Base-by-base conservation (phyloP, 2,113 vertebrate species). In the Pleuronectes platessa region DNA sequence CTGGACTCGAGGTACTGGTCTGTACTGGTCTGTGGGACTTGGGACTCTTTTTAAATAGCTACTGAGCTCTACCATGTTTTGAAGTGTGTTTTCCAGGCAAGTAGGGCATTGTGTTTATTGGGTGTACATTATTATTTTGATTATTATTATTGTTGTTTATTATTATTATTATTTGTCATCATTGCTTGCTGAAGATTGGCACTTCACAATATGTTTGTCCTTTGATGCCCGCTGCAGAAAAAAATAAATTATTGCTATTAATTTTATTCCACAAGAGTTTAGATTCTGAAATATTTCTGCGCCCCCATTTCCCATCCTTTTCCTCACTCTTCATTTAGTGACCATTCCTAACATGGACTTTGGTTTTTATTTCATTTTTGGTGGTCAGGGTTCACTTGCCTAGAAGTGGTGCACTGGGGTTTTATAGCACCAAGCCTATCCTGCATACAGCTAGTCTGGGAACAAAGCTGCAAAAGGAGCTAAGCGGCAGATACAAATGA, bases 41-140 rank as follows among this genome's bases (percentile, higher is more conserved):
- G 69, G 80, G 80, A 88, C 80, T 82, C 71, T 79, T 88, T 87
- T 89, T 92, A 94, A 95, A 96, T 93, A 93, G 92, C 94, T 94
- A 95, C 92, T 95, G 90, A 92, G 93, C 91, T 93, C 91, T 92
- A 92, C 92, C 86, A 76, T 27, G 89, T 94, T 92, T 95, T 93
- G 94, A 95, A 94, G 94, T 94, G 94, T 94, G 93, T 93, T 91
- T 90, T 88, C 65, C 86, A 82, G 91, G 88, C 86, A 94, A 90
- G 88, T 93, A 91, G 94, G 95, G 94, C 93, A 95, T 96, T 96
- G 95, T 91, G 93, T 94, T 93, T 90, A 91, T 92, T 89, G 92
- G 90, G 89, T 91, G 92, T 93, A 95, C 80, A 92, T 88, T 93
- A 88, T 90, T 91, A 90, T 93, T 93, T 82, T 79, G 59, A 90